Conservation (phyloP, 37 sponge, comb jelly and placozoan genomes). For the Halichondria panicea region DNA sequence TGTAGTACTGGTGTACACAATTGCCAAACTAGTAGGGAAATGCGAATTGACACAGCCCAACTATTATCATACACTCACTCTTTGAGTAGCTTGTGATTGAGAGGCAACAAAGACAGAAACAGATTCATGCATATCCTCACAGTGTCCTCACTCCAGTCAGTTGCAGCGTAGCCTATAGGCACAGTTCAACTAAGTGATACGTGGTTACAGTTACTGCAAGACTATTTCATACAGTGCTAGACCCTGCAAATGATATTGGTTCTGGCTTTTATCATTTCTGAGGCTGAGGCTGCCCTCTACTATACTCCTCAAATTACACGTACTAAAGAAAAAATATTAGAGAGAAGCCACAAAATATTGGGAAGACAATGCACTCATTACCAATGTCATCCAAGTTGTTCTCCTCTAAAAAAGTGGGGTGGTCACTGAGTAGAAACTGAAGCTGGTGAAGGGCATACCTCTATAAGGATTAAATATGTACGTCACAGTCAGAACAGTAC, state of each 20-base stretch:
- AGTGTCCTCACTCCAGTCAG: constrained; percentile 86
- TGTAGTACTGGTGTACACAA: constrained; percentile 77
- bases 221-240: no score
- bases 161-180: no score
- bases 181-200: not conserved
- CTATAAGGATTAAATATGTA: constrained; percentile 37
- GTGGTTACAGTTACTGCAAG: not conserved
- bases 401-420: constrained; percentile 51
- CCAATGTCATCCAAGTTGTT: constrained; percentile 27
- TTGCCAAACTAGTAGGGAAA: constrained; percentile 53
- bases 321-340: not conserved
- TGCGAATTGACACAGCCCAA: not conserved
- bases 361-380: not conserved
- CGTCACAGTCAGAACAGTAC: not conserved
- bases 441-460: constrained; percentile 63
- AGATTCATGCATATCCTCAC: constrained; percentile 79
- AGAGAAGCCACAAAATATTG: not conserved
- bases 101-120: constrained; percentile 88
- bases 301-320: not conserved
- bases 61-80: constrained; percentile 58
- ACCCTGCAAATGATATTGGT: no score
- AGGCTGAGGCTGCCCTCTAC: no score
- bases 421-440: constrained; percentile 70
- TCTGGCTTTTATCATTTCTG: no score
- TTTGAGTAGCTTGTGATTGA: constrained; percentile 87